These are phyloP conservation scores for Torymus auratus DNA, from an alignment of 2,888 invertebrate genomes.

Conservation along the genomic window DNA sequence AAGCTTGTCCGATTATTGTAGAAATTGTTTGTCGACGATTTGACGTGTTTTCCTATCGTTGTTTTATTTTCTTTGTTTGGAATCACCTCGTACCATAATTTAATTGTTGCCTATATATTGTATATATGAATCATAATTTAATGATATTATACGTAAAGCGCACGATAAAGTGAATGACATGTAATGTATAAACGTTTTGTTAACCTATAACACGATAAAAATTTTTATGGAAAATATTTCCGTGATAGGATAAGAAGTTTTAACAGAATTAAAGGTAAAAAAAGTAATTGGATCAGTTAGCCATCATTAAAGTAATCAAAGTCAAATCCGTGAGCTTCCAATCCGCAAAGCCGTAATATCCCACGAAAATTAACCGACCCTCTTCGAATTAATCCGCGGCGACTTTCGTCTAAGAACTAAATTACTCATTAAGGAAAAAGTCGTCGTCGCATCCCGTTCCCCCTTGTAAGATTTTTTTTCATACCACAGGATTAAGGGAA, in stretches of 20 bases:
- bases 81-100: too few relatives aligned
- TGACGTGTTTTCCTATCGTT: not conserved
- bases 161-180: too few relatives aligned
- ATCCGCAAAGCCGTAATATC: not conserved
- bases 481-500: not conserved
- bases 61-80: too few relatives aligned
- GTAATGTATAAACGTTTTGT: too few relatives aligned
- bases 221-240: too few relatives aligned
- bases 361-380: not conserved
- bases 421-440: conserved; percentile 12
- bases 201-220: too few relatives aligned
- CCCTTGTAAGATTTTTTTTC: conserved; percentile 11
- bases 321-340: not conserved
- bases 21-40: not conserved
- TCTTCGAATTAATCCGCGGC: conserved; percentile 14
- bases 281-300: not conserved
- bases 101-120: too few relatives aligned
- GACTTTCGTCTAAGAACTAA: conserved; percentile 13
- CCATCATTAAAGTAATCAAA: conserved; percentile 7
- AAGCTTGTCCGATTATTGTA: not conserved
- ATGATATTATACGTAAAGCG: too few relatives aligned
- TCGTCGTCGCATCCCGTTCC: not conserved
- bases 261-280: too few relatives aligned
- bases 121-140: too few relatives aligned
- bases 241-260: too few relatives aligned